These are phyloP conservation scores for Drosophila chauvacae DNA, from an alignment of 1,140 invertebrate species.

Conservation along the genomic window DNA sequence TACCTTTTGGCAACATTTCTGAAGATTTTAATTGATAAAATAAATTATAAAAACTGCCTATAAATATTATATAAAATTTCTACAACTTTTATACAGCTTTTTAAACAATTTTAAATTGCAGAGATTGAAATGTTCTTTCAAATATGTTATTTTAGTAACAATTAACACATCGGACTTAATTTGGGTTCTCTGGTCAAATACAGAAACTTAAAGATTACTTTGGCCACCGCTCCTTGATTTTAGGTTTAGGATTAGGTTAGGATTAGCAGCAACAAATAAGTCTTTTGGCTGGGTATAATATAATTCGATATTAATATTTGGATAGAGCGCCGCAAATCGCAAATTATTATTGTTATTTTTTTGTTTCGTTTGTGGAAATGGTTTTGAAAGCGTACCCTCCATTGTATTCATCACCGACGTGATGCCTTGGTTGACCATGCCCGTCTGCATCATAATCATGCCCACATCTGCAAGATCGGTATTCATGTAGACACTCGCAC, in stretches of 20 bases:
- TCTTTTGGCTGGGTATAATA: slow-evolving; percentile 61
- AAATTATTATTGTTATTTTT: slow-evolving; percentile 32
- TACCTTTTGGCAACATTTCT: no score
- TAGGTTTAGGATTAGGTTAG: slow-evolving; percentile 51
- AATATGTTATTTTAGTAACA: neutral
- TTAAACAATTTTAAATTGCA: neutral
- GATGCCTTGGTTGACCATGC: slow-evolving; percentile 94
- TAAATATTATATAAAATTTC: no score
- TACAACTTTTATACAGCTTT: no score
- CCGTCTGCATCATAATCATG: slow-evolving; percentile 97
- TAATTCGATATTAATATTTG: slow-evolving; percentile 46
- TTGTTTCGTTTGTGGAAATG: slow-evolving; percentile 40
- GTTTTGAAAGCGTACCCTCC: slow-evolving; percentile 89
- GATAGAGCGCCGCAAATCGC: slow-evolving; percentile 49
- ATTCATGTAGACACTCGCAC: slow-evolving; percentile 53
- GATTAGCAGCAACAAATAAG: slow-evolving; percentile 75
- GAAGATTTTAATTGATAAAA: no score
- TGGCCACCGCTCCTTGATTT: slow-evolving; percentile 18
- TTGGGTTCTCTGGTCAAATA: neutral
- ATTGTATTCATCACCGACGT: slow-evolving; percentile 90
- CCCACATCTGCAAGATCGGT: slow-evolving; percentile 92
- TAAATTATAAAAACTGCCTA: no score
- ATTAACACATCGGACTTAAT: neutral
- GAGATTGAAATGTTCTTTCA: neutral
- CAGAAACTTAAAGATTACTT: neutral